Conservation (phyloP, 1,140 invertebrate genomes). For the Eulimnadia texana region DNA sequence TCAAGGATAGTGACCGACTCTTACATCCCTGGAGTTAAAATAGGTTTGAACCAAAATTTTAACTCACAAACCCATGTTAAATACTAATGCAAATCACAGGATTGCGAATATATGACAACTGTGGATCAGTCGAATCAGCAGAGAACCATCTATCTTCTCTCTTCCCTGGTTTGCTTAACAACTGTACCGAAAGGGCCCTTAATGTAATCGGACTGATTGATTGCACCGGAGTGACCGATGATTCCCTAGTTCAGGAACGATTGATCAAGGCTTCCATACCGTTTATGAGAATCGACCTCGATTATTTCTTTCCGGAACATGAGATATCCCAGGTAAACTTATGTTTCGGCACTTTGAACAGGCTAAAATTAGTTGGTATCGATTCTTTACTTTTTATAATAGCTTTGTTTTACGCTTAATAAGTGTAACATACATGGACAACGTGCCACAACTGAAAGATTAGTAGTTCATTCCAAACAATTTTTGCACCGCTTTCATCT, state of each 20-base stretch:
- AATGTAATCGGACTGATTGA: background rate
- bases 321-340: background rate
- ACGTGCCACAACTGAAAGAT: no score
- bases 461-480: no score
- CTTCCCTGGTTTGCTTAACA: background rate
- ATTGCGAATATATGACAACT: background rate
- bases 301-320: background rate
- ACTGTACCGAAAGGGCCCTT: background rate
- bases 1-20: conserved; percentile 12
- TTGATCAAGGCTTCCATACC: background rate
- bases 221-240: background rate
- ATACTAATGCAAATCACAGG: no score
- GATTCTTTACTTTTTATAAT: no score
- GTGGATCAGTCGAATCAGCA: background rate
- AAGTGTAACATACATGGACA: no score
- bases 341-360: no score
- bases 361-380: no score
- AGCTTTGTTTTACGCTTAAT: no score
- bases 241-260: background rate
- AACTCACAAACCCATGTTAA: no score
- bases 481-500: no score
- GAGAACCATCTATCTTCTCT: background rate
- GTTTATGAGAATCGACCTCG: background rate
- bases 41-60: conserved; percentile 4
- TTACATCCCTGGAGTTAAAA: conserved; percentile 7